phyloP scores from a whole-genome alignment of 2,888 invertebrate species.

The Chymomyza procnemis region DNA sequence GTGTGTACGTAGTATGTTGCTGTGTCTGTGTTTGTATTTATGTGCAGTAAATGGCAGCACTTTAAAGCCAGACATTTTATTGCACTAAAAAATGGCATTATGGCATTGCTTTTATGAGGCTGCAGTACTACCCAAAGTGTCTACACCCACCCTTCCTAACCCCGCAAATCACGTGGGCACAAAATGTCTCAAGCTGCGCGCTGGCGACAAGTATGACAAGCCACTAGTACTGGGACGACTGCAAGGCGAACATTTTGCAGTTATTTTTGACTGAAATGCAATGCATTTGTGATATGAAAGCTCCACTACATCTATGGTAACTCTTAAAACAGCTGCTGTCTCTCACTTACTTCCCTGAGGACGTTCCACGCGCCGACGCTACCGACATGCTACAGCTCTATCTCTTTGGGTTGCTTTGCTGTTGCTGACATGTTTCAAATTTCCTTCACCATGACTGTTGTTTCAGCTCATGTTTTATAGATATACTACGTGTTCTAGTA shows the following conservation, averaged over 20 bases:
- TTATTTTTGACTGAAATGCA: not conserved
- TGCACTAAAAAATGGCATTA: constrained; percentile 1
- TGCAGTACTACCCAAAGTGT: not conserved
- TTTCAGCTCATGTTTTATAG: constrained; percentile 8
- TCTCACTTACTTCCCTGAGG: not conserved
- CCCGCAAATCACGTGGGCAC: not conserved
- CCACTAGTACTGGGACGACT: not conserved
- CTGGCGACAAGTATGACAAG: not conserved
- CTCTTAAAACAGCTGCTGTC: constrained; percentile 1
- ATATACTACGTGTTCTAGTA: not conserved
- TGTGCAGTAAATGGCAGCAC: not conserved
- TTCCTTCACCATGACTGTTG: constrained; percentile 39
- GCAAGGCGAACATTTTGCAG: not conserved
- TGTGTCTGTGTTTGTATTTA: not conserved
- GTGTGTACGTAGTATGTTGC: not conserved
- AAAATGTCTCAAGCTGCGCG: not conserved
- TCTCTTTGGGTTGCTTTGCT: constrained; percentile 17
- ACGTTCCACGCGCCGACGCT: not conserved
- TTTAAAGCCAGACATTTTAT: not conserved
- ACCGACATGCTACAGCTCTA: not conserved
- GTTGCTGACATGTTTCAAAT: constrained; percentile 61
- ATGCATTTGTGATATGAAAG: not conserved
- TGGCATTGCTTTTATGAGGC: not conserved
- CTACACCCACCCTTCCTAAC: too few species aligned
- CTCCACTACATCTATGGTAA: not conserved